Evolutionary conservation across 2,113 vertebrate genomes (phyloP), one percentile per base, ranked within the genome.

Genomic region (Ctenodactylus gundi): DNA sequence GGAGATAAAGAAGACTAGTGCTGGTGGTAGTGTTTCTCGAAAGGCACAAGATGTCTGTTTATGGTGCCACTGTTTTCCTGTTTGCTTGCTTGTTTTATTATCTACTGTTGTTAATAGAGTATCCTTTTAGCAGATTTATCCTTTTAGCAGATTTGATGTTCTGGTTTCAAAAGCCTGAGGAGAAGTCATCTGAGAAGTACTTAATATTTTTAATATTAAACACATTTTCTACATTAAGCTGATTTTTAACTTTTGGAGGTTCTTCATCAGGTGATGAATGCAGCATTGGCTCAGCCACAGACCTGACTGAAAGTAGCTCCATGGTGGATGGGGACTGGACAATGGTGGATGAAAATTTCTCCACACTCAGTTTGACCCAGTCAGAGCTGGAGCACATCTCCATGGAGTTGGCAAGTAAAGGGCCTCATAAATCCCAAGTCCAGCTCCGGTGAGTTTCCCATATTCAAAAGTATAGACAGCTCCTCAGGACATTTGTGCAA

Each of bases 241-340:
- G 20, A 7, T 85, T 90, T 76, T 4, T 94, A 77, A 88, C 55
- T 93, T 57, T 41, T 90, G 62, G 53, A 41, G 91, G 20, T 97
- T 95, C 97, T 93, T 96, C 88, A 65, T 90, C 94, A 99, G 99
- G 99, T 92, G 99, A 99, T 8, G 99, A 99, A 97, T 99, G 99
- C 98, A 99, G 99, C 90, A 99, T 99, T 90, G 99, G 99, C 86
- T 99, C 99, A 62, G 99, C 99, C 95, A 99, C 99, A 0, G 99
- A 99, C 97, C 96, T 99, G 96, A 99, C 99, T 2, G 99, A 99
- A 98, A 99, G 99, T 91, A 99, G 99, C 97, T 99, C 99, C 14
- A 97, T 99, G 98, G 98, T 99, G 97, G 99, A 99, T 41, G 99
- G 99, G 7, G 99, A 99, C 90, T 99, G 99, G 99, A 99, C 98